phyloP scores from a whole-genome alignment of 2,797 vertebrate genomes.

The Lacerta bilineata region DNA sequence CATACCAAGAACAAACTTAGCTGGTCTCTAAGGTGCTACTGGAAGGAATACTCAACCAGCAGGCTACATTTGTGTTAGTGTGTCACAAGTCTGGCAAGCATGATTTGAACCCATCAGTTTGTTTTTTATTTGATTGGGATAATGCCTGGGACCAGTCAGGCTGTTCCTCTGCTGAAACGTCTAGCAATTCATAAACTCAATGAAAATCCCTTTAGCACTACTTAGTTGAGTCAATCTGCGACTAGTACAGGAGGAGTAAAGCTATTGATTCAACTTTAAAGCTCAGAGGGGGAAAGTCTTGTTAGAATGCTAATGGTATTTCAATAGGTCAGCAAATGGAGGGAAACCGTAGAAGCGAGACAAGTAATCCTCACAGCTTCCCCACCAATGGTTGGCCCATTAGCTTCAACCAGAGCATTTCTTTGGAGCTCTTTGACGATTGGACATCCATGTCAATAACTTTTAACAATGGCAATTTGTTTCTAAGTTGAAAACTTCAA shows the following conservation, averaged over 20 bases:
- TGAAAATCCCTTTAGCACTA: background rate
- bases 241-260: slow-evolving; percentile 50
- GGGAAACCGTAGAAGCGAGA: slow-evolving; percentile 43
- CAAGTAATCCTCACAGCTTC: background rate
- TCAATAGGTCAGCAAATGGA: slow-evolving; percentile 70
- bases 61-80: background rate
- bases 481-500: slow-evolving; percentile 69
- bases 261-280: slow-evolving; percentile 60
- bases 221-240: slow-evolving; percentile 42
- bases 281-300: slow-evolving; percentile 38
- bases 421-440: background rate
- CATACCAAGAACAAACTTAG: too few relatives aligned
- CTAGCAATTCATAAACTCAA: slow-evolving; percentile 31
- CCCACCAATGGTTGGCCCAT: background rate
- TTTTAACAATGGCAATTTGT: slow-evolving; percentile 71
- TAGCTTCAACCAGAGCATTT: background rate
- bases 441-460: slow-evolving; percentile 58
- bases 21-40: too few relatives aligned
- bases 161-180: slow-evolving; percentile 1
- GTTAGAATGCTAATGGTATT: slow-evolving; percentile 59
- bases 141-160: background rate
- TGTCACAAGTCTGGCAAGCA: background rate
- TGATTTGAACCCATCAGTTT: background rate
- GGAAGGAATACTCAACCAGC: background rate
- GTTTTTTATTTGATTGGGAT: slow-evolving; percentile 2